These are phyloP conservation scores for Probosciger aterrimus DNA, from an alignment of 2,113 vertebrate genomes.

Conservation along the genomic window DNA sequence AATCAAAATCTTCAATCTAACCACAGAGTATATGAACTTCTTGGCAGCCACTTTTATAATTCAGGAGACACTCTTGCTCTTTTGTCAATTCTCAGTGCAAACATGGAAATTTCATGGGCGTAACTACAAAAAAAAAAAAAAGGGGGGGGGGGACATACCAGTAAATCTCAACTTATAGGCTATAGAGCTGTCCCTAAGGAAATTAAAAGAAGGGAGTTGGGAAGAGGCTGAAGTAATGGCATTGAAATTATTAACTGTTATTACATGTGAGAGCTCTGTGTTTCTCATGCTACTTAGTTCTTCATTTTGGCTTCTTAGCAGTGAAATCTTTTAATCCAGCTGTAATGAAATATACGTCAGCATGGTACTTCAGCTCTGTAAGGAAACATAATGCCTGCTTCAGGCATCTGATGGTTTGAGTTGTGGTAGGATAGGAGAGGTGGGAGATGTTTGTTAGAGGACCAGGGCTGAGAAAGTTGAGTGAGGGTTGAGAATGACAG, in stretches of 20 bases:
- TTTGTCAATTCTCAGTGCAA: not conserved
- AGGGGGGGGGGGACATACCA: fast-evolving
- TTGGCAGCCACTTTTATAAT: not conserved
- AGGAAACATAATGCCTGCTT: not conserved
- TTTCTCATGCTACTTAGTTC: not conserved
- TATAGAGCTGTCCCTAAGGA: not conserved
- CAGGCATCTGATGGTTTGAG: not conserved
- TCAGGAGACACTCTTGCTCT: not conserved
- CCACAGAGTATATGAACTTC: not conserved
- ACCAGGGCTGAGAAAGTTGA: not conserved
- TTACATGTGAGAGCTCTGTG: not conserved
- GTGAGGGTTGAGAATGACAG: not conserved
- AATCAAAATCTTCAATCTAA: not conserved
- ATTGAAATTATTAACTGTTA: not conserved
- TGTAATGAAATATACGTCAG: too few species aligned
- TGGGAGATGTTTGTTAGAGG: not conserved
- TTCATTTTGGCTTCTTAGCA: not conserved
- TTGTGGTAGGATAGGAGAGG: not conserved
- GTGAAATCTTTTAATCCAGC: not conserved
- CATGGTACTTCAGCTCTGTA: not conserved
- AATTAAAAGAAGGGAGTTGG: too few species aligned
- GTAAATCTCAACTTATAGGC: not conserved
- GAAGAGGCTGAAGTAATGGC: not conserved
- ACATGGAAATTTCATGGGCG: not conserved
- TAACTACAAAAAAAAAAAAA: not conserved